Evolutionary conservation across 2,113 vertebrate species (phyloP), one percentile per base, ranked within the genome.

Genomic region (Bubo scandiacus): DNA sequence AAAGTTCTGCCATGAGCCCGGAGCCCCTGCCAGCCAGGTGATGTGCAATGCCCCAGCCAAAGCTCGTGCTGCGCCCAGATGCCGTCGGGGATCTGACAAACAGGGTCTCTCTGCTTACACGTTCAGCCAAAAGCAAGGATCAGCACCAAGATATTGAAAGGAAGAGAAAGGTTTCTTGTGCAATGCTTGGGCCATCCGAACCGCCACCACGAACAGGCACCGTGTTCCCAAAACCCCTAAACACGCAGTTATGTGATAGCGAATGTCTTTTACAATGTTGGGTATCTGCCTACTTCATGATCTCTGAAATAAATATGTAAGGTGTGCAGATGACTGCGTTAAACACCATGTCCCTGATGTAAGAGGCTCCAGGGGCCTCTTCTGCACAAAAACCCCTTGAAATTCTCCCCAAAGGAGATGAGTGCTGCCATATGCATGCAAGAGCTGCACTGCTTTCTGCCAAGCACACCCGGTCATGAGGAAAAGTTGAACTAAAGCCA

Each of bases 381-480:
- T 59, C 25, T 51, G 17, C 54, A 54, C 34, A 38, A 74, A 5
- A 0, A 1, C 0, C 20, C 10, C 58, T 23, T 23, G 29, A 34
- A 88, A 59, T n/a, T 59, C 15, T 12, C 10, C 63, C 58, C 47
- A 40, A 12, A 81, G 34, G 29, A 59, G 51, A 15, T 1, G 6
- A 55, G 19, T 0, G 0, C 59, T 61, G 54, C n/a, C 2, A 6
- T 43, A 25, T 3, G 2, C 5, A 0, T 3, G 10, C 10, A 29
- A 59, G 29, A 52, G 23, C 71, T 26, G 15, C 0, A 0, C 57
- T 66, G 62, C 43, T 38, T 49, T 58, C 73, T 81, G 78, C 47
- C 0, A 0, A 75, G 47, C 47, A 27, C 4, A 0, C 12, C 52
- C 5, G 0, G 32, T 3, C 65, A 55, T 43, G 23, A 73, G 54